Percentiles rank a stretch among this genome's conserved stretches.
Evolutionary conservation across 2,888 invertebrate genomes (phyloP).

Genomic region (Netelia fuscicornis): DNA sequence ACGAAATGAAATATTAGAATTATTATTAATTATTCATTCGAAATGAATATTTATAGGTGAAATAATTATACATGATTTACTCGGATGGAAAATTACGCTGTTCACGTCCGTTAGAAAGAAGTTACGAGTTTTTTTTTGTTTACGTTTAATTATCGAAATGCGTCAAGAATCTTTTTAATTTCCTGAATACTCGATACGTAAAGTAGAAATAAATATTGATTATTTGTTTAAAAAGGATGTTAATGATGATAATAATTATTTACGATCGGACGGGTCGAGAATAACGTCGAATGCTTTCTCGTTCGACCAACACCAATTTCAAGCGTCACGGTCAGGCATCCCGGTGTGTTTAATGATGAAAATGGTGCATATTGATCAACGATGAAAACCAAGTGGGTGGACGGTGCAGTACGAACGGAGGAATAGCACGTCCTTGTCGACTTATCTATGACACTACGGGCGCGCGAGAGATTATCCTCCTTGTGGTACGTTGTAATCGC

Average conservation of each 20-base stretch:
- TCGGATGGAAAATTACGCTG: no score
- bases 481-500: constrained; percentile 2
- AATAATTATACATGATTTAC: no score
- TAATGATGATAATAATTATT: background rate
- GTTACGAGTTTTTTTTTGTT: no score
- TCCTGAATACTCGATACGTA: no score
- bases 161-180: no score
- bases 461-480: constrained; percentile 34
- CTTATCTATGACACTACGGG: constrained; percentile 2
- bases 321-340: background rate
- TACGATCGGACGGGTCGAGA: background rate
- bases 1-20: no score
- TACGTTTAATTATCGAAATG: no score
- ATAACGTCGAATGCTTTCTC: background rate
- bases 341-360: background rate
- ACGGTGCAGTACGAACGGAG: background rate
- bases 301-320: background rate
- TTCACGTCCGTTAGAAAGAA: no score
- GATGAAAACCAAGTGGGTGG: constrained; percentile 10
- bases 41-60: no score
- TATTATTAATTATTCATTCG: no score
- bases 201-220: no score
- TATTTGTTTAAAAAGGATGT: background rate
- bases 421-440: constrained; percentile 21
- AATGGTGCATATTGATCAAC: constrained; percentile 33